phyloP scores from a whole-genome alignment of 1,140 invertebrate species.

The Hyles vespertilio region DNA sequence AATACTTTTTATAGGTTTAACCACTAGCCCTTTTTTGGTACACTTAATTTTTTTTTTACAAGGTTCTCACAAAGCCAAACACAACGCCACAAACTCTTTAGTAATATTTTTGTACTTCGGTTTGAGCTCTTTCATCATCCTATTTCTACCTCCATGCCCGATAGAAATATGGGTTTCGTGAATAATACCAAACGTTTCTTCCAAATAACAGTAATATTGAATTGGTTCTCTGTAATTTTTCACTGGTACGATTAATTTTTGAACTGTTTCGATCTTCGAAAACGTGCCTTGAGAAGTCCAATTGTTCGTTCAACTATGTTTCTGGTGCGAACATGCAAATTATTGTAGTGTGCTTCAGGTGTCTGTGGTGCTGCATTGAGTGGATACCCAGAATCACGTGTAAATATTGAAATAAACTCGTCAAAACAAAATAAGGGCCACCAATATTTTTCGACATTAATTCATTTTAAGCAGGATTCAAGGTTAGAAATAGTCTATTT shows the following conservation, averaged over 20 bases:
- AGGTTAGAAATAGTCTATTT: no score
- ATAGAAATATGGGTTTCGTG: constrained; percentile 28
- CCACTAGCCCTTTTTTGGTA: constrained; percentile 15
- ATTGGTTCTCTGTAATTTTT: constrained; percentile 15
- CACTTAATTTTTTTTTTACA: constrained; percentile 17
- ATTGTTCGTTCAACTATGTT: no score
- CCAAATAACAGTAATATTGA: constrained; percentile 23
- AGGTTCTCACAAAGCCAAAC: constrained; percentile 18
- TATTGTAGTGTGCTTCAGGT: no score
- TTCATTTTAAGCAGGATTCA: no score
- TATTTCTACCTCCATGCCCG: constrained; percentile 34
- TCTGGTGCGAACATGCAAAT: no score
- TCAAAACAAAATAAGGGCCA: no score
- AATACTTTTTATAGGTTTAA: constrained; percentile 14
- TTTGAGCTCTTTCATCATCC: constrained; percentile 28
- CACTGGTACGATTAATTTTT: constrained; percentile 17
- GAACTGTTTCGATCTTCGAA: no score
- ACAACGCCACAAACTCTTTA: constrained; percentile 11
- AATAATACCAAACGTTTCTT: constrained; percentile 33
- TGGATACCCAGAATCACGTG: no score
- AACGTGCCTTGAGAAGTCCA: no score
- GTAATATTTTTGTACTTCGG: constrained; percentile 35
- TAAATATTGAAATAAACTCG: no score
- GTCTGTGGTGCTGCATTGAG: no score
- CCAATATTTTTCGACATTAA: no score